These are phyloP conservation scores for Eristalis tenax DNA, from an alignment of 2,888 invertebrate species.

Conservation along the genomic window DNA sequence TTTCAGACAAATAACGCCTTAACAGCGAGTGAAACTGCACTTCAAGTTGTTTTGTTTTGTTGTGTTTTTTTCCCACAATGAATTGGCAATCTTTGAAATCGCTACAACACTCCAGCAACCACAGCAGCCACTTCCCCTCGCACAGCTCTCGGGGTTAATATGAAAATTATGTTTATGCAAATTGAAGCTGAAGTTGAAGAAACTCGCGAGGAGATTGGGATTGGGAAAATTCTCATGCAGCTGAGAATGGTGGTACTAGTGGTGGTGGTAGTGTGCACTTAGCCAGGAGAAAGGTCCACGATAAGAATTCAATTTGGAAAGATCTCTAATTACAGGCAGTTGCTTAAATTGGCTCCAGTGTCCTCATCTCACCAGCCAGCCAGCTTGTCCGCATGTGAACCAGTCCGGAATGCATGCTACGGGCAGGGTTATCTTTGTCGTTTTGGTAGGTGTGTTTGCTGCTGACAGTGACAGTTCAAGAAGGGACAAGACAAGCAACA, in stretches of 20 bases:
- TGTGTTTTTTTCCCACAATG: conserved; percentile 50
- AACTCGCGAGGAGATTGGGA: conserved; percentile 19
- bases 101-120: neutral
- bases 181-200: conserved; percentile 71
- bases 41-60: neutral
- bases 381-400: neutral
- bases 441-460: conserved; percentile 28
- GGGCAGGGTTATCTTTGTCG: neutral
- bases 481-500: neutral
- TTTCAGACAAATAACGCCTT: neutral
- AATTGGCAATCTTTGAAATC: conserved; percentile 61
- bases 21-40: neutral
- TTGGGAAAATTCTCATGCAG: neutral
- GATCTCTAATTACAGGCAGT: neutral
- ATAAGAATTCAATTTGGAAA: neutral
- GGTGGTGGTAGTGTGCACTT: neutral
- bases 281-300: neutral
- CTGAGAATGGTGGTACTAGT: neutral
- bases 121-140: neutral
- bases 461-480: conserved; percentile 48
- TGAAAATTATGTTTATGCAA: conserved; percentile 76
- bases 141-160: conserved; percentile 73
- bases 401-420: neutral
- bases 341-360: no score
- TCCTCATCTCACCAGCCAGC: no score